Evolutionary conservation across 2,888 invertebrate genomes (phyloP).

Genomic region (Mantis religiosa): DNA sequence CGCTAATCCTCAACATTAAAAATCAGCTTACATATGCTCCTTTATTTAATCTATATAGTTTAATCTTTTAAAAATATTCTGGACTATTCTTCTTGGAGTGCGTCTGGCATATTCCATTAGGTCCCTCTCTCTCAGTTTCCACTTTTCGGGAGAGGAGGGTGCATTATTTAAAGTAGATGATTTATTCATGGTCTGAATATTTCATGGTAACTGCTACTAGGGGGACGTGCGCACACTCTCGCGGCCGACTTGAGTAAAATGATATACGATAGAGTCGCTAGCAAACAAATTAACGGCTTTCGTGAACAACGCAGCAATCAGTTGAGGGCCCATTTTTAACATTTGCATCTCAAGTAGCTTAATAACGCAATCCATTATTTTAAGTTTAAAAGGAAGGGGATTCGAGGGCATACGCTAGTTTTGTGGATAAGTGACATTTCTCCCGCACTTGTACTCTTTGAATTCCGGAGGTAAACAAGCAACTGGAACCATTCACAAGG

Average conservation of each 20-base stretch:
- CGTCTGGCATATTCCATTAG: neutral
- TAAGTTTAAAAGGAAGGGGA: neutral
- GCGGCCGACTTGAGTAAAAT: neutral
- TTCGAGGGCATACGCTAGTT: too few species aligned
- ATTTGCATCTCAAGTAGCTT: neutral
- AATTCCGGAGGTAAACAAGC: too few species aligned
- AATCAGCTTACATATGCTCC: neutral
- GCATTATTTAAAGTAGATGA: neutral
- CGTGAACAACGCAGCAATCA: neutral
- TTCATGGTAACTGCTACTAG: neutral
- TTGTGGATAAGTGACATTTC: too few species aligned
- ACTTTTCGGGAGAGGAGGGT: neutral
- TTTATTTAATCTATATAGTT: neutral
- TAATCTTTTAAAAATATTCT: neutral
- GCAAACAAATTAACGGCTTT: neutral
- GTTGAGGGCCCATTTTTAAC: neutral
- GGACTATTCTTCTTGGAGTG: neutral
- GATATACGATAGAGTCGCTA: neutral
- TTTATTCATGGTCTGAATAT: neutral
- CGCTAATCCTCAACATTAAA: neutral
- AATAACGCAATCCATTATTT: neutral
- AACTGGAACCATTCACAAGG: too few species aligned
- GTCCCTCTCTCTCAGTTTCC: neutral
- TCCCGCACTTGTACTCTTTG: too few species aligned
- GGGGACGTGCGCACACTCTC: neutral